Evolutionary conservation across 37 sponge, comb jelly and placozoan genomes (phyloP).

Genomic region (Crambe crambe): DNA sequence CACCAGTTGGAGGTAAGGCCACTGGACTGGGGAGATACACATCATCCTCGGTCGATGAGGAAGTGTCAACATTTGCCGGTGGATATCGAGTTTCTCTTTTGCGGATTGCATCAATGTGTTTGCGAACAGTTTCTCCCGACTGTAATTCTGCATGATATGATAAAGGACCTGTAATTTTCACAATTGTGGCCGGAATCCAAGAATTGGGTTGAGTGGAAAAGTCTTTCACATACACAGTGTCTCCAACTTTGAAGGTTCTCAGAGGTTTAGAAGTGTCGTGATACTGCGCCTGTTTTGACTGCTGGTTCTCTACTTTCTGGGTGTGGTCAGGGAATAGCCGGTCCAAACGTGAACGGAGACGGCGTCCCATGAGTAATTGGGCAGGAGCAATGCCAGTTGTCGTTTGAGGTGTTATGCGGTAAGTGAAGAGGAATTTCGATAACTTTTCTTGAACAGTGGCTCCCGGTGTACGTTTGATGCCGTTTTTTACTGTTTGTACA

Average conservation of each 20-base stretch:
- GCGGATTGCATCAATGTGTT: too few relatives aligned
- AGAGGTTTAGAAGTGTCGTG: constrained; percentile 4
- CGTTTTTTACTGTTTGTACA: constrained; percentile 25
- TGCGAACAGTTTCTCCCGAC: too few relatives aligned
- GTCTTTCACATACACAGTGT: constrained; percentile 9
- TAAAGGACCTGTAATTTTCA: constrained; percentile 16
- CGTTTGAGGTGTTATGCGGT: constrained; percentile 36
- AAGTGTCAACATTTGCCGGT: too few relatives aligned
- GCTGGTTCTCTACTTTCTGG: background rate
- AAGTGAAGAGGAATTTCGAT: constrained; percentile 43
- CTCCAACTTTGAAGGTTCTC: background rate
- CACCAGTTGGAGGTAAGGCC: too few relatives aligned
- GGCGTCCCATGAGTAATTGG: constrained; percentile 32
- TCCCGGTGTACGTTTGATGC: background rate
- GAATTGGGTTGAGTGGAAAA: background rate
- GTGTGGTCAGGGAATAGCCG: constrained; percentile 21
- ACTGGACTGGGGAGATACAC: too few relatives aligned
- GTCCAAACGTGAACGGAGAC: constrained; percentile 33
- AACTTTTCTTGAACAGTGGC: constrained; percentile 10
- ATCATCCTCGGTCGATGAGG: too few relatives aligned
- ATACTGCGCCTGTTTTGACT: background rate
- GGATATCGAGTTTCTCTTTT: too few relatives aligned
- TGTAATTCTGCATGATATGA: too few relatives aligned
- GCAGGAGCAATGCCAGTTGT: constrained; percentile 54
- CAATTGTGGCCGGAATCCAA: constrained; percentile 16